A percentile compares a stretch with the other conserved stretches of the same genome.
phyloP scores from a whole-genome alignment of 2,888 invertebrate species.

The Nemurella pictetii region DNA sequence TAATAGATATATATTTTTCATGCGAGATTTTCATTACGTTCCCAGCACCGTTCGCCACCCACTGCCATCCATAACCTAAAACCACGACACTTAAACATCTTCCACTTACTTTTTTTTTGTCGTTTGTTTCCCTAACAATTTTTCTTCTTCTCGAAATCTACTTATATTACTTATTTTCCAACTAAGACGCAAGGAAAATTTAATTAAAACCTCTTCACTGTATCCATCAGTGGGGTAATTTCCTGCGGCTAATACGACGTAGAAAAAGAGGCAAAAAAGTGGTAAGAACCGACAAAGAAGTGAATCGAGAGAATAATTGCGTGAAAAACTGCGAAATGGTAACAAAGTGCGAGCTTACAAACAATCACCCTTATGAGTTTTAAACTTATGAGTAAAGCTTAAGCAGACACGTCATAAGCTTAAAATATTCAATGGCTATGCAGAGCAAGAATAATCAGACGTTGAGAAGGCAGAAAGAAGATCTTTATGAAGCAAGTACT shows the following conservation, averaged over 20 bases:
- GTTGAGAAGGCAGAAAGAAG: not conserved
- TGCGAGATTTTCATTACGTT: slow-evolving; percentile 37
- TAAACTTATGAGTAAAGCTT: not conserved
- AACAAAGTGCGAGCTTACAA: not conserved
- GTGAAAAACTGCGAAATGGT: not conserved
- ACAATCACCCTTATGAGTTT: not conserved
- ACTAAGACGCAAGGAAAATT: slow-evolving; percentile 35
- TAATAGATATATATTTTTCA: slow-evolving; percentile 27
- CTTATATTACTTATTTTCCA: slow-evolving; percentile 36
- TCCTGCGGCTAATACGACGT: slow-evolving; percentile 36
- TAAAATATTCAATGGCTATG: not conserved
- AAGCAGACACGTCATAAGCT: not conserved
- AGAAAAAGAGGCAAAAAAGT: slow-evolving; percentile 19
- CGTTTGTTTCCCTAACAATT: slow-evolving; percentile 1
- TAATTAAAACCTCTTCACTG: slow-evolving; percentile 39
- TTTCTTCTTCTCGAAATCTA: slow-evolving; percentile 32
- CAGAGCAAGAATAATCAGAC: not conserved
- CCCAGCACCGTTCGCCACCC: not conserved
- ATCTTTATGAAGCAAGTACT: not conserved
- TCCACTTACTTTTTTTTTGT: slow-evolving; percentile 14
- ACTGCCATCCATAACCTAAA: not conserved
- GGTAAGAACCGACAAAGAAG: not conserved
- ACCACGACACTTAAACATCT: slow-evolving; percentile 19
- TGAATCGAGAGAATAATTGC: not conserved
- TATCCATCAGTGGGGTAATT: slow-evolving; percentile 39